Evolutionary conservation across 92 coral and sea anemone genomes (phyloP), one percentile per base, ranked within the genome.

Genomic region (Porites divaricata): DNA sequence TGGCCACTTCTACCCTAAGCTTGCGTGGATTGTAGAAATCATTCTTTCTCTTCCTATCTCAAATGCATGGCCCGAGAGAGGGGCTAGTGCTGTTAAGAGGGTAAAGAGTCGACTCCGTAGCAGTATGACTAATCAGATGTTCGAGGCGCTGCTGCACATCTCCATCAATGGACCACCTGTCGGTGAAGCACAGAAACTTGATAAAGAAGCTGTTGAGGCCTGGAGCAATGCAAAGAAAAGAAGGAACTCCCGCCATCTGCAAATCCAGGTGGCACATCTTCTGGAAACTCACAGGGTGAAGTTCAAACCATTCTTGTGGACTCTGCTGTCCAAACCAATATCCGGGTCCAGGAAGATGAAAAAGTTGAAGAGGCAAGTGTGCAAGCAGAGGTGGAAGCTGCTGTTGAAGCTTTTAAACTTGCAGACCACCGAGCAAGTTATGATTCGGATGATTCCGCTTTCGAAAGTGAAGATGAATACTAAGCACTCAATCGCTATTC

Each of bases 1-100:
- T 73, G 87, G 87, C 63, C 72, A 83, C 72, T 83, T 83, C 72
- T 83, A 83, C 72, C 87, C 87, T 51, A 83, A 83, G 72, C 80
- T 83, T 26, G 87, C 67, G 54, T 80, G 77, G 80, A 83, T 83
- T 72, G 87, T 64, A 4, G 75, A 80, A 51, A 80, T 80, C 63
- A 80, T 80, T 61, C 73, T 66, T 70, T 80, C 76, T 13, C 62
- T 67, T 67, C 85, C 85, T 52, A 25, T 80, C 52, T 80, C 85
- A 72, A 80, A 80, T 72, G 66, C 75, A 79, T 79, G 84, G 63
- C 84, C 84, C 19, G 83, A 79, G 59, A 79, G 83, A 79, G 73
- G 83, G 12, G 74, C 73, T 67, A 79, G 83, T 62, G 83, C 74
- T 79, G 73, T 79, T 52, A 79, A 79, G 72, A 79, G 74, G 25